These are phyloP conservation scores for Pedionomus torquatus DNA, from an alignment of 2,113 vertebrate genomes.

Conservation along the genomic window DNA sequence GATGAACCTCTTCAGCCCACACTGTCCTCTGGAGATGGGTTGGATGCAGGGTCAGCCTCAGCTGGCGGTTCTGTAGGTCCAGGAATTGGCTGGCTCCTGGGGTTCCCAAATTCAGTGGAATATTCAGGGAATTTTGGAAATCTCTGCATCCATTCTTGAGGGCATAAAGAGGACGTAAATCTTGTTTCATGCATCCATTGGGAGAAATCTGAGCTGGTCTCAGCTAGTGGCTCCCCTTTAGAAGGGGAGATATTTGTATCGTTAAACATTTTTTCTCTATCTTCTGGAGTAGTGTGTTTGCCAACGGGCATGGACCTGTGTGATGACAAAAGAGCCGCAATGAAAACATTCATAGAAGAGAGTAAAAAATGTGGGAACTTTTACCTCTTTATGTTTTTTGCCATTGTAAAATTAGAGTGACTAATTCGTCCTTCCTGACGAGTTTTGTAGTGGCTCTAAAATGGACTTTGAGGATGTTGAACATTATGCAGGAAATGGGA, in stretches of 20 bases:
- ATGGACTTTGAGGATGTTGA: background rate
- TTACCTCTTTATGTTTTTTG: background rate
- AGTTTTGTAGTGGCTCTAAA: background rate
- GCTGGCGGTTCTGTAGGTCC: background rate
- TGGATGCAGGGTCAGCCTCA: background rate
- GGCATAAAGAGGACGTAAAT: background rate
- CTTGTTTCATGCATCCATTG: background rate
- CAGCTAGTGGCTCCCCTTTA: background rate
- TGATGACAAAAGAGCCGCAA: background rate
- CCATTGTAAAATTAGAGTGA: background rate
- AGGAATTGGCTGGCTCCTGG: background rate
- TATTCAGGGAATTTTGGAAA: background rate
- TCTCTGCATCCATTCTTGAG: fast-evolving
- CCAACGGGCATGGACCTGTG: background rate
- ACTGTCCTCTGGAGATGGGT: background rate
- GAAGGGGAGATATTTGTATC: background rate
- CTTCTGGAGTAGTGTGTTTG: background rate
- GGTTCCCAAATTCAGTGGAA: background rate
- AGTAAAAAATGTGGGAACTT: background rate
- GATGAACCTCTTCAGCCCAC: fast-evolving
- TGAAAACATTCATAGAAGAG: background rate
- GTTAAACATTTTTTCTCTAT: background rate
- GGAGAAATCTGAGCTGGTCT: background rate
- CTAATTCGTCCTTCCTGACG: background rate
- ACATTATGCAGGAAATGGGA: background rate